Conservation (phyloP, 1,140 invertebrate species). For the Orussus abietinus region DNA sequence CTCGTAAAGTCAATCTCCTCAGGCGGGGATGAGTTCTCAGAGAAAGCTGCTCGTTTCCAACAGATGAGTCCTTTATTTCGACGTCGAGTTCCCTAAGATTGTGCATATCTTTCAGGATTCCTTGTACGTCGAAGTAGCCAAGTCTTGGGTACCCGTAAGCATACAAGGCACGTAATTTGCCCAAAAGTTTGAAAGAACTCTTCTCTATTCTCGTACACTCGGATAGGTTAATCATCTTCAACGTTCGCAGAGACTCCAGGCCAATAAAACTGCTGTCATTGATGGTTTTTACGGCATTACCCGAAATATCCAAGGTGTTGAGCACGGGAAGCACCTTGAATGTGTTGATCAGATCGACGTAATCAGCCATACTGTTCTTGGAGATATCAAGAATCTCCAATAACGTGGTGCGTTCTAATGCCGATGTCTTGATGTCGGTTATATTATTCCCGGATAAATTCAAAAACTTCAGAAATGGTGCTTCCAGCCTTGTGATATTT, state of each 20-base stretch:
- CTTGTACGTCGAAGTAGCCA: conserved; percentile 79
- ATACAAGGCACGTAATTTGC: conserved; percentile 65
- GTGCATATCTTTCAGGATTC: conserved; percentile 68
- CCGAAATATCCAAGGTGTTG: conserved; percentile 69
- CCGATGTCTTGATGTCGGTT: conserved; percentile 58
- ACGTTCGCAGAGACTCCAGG: conserved; percentile 60
- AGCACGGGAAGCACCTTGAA: conserved; percentile 63
- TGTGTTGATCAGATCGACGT: conserved; percentile 39
- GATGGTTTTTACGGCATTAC: conserved; percentile 70
- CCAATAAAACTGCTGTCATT: conserved; percentile 70
- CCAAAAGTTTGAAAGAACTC: conserved; percentile 70
- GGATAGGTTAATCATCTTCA: conserved; percentile 66
- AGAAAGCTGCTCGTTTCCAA: conserved; percentile 78
- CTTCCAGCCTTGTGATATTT: conserved; percentile 69
- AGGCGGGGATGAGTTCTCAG: conserved; percentile 75
- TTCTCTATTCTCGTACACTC: conserved; percentile 76
- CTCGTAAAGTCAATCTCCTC: conserved; percentile 68
- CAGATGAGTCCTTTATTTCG: conserved; percentile 78
- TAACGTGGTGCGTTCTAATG: conserved; percentile 74
- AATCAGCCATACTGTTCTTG: conserved; percentile 65
- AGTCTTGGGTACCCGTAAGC: conserved; percentile 73
- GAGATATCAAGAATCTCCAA: conserved; percentile 77
- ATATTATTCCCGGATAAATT: conserved; percentile 80
- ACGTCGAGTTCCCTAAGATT: conserved; percentile 68
- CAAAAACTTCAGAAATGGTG: conserved; percentile 77